Evolutionary conservation across 2,113 vertebrate species (phyloP).

Genomic region (Triplophysa dalaica): DNA sequence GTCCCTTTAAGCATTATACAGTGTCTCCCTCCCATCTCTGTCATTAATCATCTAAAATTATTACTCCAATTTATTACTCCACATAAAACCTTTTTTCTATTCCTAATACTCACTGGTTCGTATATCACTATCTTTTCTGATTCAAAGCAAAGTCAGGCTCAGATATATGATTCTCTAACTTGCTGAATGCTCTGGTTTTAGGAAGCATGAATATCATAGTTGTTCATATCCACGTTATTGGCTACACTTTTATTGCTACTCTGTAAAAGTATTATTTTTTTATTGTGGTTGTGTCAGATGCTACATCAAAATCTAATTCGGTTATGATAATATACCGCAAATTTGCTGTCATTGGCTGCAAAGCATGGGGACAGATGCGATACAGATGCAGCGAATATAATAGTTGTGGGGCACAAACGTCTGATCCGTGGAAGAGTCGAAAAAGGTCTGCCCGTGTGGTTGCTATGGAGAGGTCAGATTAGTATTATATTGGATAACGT

Average conservation of each 20-base stretch:
- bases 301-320: slow-evolving; percentile 16
- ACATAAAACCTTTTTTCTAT: not conserved
- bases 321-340: slow-evolving; percentile 7
- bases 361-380: not conserved
- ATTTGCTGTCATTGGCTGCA: slow-evolving; percentile 3
- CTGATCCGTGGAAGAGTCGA: not conserved
- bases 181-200: not conserved
- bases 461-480: slow-evolving; percentile 11
- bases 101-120: not conserved
- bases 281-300: not conserved
- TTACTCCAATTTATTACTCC: not conserved
- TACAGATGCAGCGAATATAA: slow-evolving; percentile 15
- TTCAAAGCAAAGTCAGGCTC: not conserved
- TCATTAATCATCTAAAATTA: not conserved
- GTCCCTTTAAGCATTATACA: not conserved
- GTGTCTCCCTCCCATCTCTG: not conserved
- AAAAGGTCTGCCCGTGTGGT: slow-evolving; percentile 6
- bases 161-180: not conserved
- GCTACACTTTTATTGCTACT: no score
- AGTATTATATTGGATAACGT: not conserved
- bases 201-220: not conserved
- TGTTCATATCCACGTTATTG: not conserved
- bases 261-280: not conserved
- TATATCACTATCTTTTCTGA: not conserved
- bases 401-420: not conserved